Base-by-base conservation (phyloP, 2,888 invertebrate genomes). In the Antitype chi region DNA sequence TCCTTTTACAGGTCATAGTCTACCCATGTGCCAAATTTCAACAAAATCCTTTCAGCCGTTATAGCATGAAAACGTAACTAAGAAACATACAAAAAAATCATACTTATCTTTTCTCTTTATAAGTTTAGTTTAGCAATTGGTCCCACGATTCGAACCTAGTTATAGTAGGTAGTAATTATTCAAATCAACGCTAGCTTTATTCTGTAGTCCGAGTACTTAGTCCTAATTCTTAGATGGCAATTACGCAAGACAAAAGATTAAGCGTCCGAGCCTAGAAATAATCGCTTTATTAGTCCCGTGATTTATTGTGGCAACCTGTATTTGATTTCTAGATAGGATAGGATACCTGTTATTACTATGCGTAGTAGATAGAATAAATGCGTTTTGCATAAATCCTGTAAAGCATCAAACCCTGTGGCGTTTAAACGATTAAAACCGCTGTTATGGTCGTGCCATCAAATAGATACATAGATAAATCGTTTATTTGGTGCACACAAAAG, bases 191-290 rank as follows among this genome's bases (percentile, higher is more conserved):
- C 25, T 53, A 57, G 76, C 32, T 25, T 32, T 7, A 47, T 23
- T 15, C 25, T 38, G 11, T n/a, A 59, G 52, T 62, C 25, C 11
- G 7, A 80, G 23, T 63, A 32, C 81, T 73, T 49, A 62, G 47
- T 52, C 11, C 57, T 47, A 66, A 66, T 76, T 55, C 64, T 60
- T n/a, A 52, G 82, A 60, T n/a, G 32, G 53, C 15, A 53, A 76
- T 82, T 76, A 82, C 0, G 2, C 17, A 15, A 53, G 57, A 82
- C 82, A 66, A 82, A 78, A 82, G 76, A 78, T 82, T 76, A 76
- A 53, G 8, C 20, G 59, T 52, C 32, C 23, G 1, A 52, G 3
- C 63, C 25, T n/a, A n/a, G n/a, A n/a, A 32, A 23, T 60, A 82
- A 78, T 76, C 53, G 47, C 17, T 66, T 32, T 74, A 78, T 55